Percentiles rank a stretch among this genome's conserved stretches.
Evolutionary conservation across 2,888 invertebrate species (phyloP).

Genomic region (Chrysolina americana): DNA sequence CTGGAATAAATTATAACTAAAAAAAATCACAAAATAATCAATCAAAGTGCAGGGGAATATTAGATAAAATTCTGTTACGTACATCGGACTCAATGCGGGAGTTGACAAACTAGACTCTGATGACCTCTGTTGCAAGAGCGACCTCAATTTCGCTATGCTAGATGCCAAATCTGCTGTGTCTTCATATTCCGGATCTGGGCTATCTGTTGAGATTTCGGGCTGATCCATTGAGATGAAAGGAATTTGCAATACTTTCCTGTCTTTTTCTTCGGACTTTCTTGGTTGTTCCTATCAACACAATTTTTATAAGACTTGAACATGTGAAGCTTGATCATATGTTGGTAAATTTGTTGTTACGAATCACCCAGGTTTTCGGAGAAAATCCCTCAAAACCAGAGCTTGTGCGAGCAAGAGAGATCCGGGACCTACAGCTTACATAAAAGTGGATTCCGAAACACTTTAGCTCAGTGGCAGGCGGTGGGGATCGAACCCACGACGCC

Average conservation of each 20-base stretch:
- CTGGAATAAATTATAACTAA: slow-evolving; percentile 36
- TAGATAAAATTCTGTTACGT: slow-evolving; percentile 42
- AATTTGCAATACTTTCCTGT: slow-evolving; percentile 50
- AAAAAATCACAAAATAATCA: neutral
- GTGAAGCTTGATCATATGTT: too few relatives aligned
- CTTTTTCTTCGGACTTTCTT: slow-evolving; percentile 38
- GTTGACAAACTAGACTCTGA: slow-evolving; percentile 66
- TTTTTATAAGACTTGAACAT: neutral
- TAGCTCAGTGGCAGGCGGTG: too few relatives aligned
- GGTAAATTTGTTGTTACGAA: too few relatives aligned
- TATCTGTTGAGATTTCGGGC: slow-evolving; percentile 56
- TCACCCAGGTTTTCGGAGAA: too few relatives aligned
- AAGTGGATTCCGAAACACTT: too few relatives aligned
- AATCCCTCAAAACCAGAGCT: too few relatives aligned
- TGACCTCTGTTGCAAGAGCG: slow-evolving; percentile 75
- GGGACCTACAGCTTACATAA: too few relatives aligned
- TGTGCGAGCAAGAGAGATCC: too few relatives aligned
- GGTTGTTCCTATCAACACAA: slow-evolving; percentile 49
- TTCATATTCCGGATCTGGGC: slow-evolving; percentile 78
- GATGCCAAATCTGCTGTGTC: slow-evolving; percentile 81
- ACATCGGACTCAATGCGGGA: slow-evolving; percentile 68
- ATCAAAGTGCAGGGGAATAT: neutral
- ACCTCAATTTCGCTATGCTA: slow-evolving; percentile 80
- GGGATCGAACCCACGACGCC: too few relatives aligned
- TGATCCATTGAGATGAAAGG: slow-evolving; percentile 59